Evolutionary conservation across 2,888 invertebrate genomes (phyloP).

Genomic region (Nomada ferruginata): DNA sequence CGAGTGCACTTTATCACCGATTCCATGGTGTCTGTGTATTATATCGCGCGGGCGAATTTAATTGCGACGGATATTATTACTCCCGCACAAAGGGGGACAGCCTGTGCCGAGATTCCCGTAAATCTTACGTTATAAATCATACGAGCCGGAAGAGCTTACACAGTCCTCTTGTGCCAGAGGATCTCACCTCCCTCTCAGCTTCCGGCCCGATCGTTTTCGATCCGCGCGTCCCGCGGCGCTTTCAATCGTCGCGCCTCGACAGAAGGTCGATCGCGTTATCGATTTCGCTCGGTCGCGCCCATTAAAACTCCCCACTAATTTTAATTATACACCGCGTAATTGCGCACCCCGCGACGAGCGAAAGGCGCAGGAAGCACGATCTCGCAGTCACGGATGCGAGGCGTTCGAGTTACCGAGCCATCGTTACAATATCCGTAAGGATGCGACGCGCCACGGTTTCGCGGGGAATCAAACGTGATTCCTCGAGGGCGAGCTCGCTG

Average conservation of each 20-base stretch:
- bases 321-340: conserved; percentile 44
- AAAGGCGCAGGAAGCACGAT: conserved; percentile 11
- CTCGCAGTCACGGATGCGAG: neutral
- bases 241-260: conserved; percentile 31
- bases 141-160: neutral
- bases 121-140: conserved; percentile 44
- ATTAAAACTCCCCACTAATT: conserved; percentile 42
- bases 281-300: conserved; percentile 32
- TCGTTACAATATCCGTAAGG: conserved; percentile 50
- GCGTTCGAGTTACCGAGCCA: neutral
- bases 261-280: conserved; percentile 25
- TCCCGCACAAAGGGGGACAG: conserved; percentile 42
- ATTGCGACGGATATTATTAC: conserved; percentile 56
- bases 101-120: conserved; percentile 38
- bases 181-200: neutral
- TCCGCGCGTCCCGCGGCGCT: conserved; percentile 9
- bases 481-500: conserved; percentile 9
- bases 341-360: conserved; percentile 8
- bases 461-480: conserved; percentile 56
- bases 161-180: neutral
- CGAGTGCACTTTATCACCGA: conserved; percentile 49
- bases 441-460: conserved; percentile 22
- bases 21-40: conserved; percentile 45
- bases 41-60: conserved; percentile 49
- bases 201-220: conserved; percentile 16